phyloP scores from a whole-genome alignment of 2,888 invertebrate genomes.

The Prionchulus punctatus region DNA sequence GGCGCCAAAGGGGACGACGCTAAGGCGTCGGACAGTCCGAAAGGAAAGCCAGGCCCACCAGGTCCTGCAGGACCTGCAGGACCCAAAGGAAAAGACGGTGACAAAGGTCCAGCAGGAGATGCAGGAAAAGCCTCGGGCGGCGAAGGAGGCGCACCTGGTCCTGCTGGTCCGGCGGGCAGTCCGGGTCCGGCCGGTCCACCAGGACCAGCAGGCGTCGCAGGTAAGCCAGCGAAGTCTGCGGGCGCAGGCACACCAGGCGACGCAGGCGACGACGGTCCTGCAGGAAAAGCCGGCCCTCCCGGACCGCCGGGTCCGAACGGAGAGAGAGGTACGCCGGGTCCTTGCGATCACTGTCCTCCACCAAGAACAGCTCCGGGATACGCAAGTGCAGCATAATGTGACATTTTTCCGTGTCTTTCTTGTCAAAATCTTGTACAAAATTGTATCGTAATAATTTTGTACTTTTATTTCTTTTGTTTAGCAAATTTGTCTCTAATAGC shows the following conservation, averaged over 20 bases:
- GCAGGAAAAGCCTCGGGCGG: not conserved
- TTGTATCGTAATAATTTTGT: no score
- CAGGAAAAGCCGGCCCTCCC: constrained; percentile 21
- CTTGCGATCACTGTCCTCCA: constrained; percentile 29
- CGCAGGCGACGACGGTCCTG: not conserved
- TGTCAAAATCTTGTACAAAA: no score
- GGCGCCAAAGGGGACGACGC: no score
- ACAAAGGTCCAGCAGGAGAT: not conserved
- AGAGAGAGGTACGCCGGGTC: constrained; percentile 20
- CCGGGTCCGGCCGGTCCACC: not conserved
- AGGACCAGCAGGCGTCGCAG: not conserved
- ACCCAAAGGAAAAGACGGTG: not conserved
- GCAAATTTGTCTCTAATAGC: no score
- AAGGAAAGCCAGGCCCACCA: not conserved
- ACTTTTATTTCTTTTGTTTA: no score
- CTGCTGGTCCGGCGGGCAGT: not conserved
- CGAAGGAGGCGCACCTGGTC: not conserved
- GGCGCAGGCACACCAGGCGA: not conserved
- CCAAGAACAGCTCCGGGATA: constrained; percentile 25
- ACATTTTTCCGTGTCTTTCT: no score
- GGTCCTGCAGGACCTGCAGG: not conserved
- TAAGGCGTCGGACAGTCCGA: no score
- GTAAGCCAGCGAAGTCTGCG: not conserved
- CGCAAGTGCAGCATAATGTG: no score
- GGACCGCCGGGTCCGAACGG: constrained; percentile 25